Conservation (phyloP, 1,140 invertebrate genomes). For the Spodoptera litura region DNA sequence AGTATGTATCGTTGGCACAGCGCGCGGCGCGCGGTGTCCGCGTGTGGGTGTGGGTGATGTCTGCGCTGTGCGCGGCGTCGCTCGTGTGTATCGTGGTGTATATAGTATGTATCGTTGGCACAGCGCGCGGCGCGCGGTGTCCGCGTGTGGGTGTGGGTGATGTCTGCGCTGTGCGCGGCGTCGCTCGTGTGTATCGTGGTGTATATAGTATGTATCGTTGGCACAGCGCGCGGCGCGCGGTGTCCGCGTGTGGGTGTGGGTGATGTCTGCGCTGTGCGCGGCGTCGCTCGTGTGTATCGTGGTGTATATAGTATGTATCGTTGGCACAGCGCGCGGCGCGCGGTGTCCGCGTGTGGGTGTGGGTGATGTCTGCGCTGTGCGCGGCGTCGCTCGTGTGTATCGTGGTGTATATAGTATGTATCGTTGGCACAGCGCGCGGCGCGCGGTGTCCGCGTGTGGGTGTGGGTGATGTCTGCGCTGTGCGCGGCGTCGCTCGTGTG, state of each 20-base stretch:
- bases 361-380: no score
- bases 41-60: constrained; percentile 70
- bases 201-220: no score
- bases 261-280: no score
- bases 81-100: constrained; percentile 54
- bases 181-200: constrained; percentile 61
- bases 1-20: constrained; percentile 51
- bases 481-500: constrained; percentile 55
- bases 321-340: no score
- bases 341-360: no score
- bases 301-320: no score
- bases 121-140: constrained; percentile 59
- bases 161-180: constrained; percentile 58
- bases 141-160: constrained; percentile 68
- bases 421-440: constrained; percentile 57
- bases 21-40: constrained; percentile 53
- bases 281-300: no score
- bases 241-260: no score
- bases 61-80: constrained; percentile 54
- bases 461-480: constrained; percentile 67
- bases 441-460: constrained; percentile 62
- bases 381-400: no score
- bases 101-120: not conserved
- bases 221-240: no score
- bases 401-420: not conserved